phyloP scores from a whole-genome alignment of 2,797 vertebrate genomes.

The Chelon labrosus region DNA sequence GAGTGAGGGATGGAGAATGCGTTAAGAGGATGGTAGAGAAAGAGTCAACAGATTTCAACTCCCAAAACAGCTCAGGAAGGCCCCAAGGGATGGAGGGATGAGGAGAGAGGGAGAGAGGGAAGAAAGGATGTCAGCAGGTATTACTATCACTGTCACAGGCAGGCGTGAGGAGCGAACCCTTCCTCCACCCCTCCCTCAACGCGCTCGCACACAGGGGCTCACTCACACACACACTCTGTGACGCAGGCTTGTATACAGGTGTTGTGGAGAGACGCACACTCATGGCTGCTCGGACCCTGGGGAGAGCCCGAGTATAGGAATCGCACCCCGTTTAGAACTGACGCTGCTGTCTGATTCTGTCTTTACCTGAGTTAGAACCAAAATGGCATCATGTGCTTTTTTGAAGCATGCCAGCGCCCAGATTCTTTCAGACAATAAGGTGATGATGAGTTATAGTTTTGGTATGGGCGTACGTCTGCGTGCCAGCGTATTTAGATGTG shows the following conservation, averaged over 20 bases:
- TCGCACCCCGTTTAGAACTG: constrained; percentile 52
- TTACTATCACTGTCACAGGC: constrained; percentile 84
- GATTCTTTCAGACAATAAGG: constrained; percentile 35
- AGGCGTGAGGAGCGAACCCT: constrained; percentile 65
- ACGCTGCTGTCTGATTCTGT: constrained; percentile 26
- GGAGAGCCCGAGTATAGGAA: constrained; percentile 53
- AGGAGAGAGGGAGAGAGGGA: constrained; percentile 63
- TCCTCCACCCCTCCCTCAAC: constrained; percentile 16
- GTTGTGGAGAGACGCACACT: constrained; percentile 36
- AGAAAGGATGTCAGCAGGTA: constrained; percentile 83
- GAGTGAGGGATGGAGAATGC: constrained; percentile 72
- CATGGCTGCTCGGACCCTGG: constrained; percentile 47
- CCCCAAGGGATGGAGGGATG: constrained; percentile 76
- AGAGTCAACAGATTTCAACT: constrained; percentile 85
- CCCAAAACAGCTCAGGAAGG: constrained; percentile 76
- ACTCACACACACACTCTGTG: constrained; percentile 20
- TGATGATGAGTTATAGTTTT: constrained; percentile 47
- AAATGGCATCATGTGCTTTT: constrained; percentile 44
- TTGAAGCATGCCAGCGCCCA: constrained; percentile 32
- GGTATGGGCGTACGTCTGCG: constrained; percentile 20
- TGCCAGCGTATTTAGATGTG: constrained; percentile 46
- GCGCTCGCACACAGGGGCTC: background rate
- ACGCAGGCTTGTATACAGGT: constrained; percentile 53
- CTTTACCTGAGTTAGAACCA: constrained; percentile 1
- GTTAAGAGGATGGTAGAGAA: constrained; percentile 75